Evolutionary conservation across 2,888 invertebrate genomes (phyloP).

Genomic region (Buathra laborator): DNA sequence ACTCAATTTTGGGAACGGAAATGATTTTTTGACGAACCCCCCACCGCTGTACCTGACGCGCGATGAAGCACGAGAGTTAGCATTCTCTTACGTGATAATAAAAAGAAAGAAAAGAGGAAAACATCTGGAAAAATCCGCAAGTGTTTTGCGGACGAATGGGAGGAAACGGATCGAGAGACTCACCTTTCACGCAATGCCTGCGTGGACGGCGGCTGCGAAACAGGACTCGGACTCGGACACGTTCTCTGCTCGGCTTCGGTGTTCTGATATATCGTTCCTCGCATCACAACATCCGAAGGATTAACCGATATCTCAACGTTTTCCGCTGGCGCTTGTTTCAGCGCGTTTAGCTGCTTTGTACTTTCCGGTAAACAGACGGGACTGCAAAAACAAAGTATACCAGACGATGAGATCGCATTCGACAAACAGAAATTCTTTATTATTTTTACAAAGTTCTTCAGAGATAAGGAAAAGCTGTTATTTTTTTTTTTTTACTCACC

Average conservation of each 20-base stretch:
- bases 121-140: neutral
- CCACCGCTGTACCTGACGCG: slow-evolving; percentile 85
- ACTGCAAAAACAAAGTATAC: slow-evolving; percentile 68
- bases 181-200: slow-evolving; percentile 83
- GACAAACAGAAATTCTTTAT: neutral
- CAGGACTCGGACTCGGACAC: slow-evolving; percentile 77
- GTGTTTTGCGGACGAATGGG: neutral
- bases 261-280: slow-evolving; percentile 82
- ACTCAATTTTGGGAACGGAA: slow-evolving; percentile 87
- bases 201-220: slow-evolving; percentile 76
- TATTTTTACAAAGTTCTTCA: slow-evolving; percentile 2
- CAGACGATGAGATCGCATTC: neutral
- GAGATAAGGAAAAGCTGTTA: neutral
- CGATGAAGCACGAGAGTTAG: slow-evolving; percentile 64
- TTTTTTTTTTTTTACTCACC: slow-evolving; percentile 76
- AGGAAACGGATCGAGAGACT: slow-evolving; percentile 34
- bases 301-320: slow-evolving; percentile 81
- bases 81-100: slow-evolving; percentile 38
- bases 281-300: slow-evolving; percentile 81
- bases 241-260: slow-evolving; percentile 80
- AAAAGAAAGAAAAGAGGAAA: neutral
- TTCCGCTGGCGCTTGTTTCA: slow-evolving; percentile 78
- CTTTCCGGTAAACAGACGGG: slow-evolving; percentile 80
- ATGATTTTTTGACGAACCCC: slow-evolving; percentile 87
- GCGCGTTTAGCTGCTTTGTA: slow-evolving; percentile 80